Evolutionary conservation across 2,888 invertebrate species (phyloP), one percentile per base, ranked within the genome.

Genomic region (Callyntrura guangdongensis): DNA sequence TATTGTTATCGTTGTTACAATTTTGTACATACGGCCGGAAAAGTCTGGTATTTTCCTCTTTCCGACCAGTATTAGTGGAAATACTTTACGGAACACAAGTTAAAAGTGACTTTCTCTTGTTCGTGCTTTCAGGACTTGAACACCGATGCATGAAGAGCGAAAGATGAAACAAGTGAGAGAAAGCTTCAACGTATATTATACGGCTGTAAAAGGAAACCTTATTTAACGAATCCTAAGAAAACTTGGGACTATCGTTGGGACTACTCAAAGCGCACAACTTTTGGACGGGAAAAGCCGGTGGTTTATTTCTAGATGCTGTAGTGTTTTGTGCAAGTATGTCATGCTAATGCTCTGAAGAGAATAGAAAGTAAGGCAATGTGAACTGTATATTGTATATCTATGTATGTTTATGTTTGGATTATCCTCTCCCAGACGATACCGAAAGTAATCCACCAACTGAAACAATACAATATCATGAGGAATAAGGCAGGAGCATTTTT

Each of bases 31-130:
- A 69, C 36, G 17, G 53, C 17, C 53, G 25, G 53, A 53, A 77
- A 72, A 53, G 2, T 81, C n/a, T 72, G 47, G 59, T 47, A 49
- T 74, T 89, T 85, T 56, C 45, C 69, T 72, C 82, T 85, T 59
- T 47, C 61, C 47, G 25, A 17, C 17, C 77, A 53, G 36, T 61
- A 36, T 36, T 36, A 36, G 36, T 36, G 36, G 6, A 12, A 56
- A 53, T 22, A n/a, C n/a, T 61, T 74, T 47, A 20, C 5, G 11
- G 9, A 47, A 20, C 72, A 47, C 8, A 45, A 74, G 12, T 17
- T 17, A 69, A 47, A 47, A 47, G 72, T 17, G 17, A 64, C 82
- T 82, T 82, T 82, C 36, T 20, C 82, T 17, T 74, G 72, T 82
- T n/a, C 47, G 20, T 17, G 1, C 17, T 5, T 17, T 45, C 9